Percentiles rank a stretch among this genome's conserved stretches.
Conservation (phyloP, 2,797 vertebrate species). For the Podarcis lilfordi region DNA sequence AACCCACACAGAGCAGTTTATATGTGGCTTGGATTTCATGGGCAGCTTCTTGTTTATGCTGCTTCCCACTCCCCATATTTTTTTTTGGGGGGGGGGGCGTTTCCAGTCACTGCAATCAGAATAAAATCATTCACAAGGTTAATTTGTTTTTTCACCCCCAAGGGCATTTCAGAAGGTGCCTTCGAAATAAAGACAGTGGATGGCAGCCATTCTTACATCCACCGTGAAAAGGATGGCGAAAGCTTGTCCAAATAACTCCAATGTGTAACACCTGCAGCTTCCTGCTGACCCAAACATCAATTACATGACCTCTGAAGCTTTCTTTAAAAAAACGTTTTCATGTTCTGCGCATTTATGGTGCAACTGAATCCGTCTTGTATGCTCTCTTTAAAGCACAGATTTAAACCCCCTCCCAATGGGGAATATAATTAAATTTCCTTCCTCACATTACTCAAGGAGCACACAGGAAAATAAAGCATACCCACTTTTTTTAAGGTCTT, state of each 20-base stretch:
- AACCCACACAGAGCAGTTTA: not conserved
- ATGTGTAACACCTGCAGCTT: not conserved
- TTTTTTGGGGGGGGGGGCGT: not conserved
- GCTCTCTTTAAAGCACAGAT: not conserved
- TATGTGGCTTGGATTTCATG: not conserved
- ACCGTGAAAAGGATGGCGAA: not conserved
- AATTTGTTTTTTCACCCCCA: not conserved
- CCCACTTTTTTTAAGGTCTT: conserved; percentile 16
- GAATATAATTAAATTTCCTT: not conserved
- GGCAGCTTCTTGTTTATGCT: not conserved
- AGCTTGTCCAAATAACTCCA: conserved; percentile 27
- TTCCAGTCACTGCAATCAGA: not conserved
- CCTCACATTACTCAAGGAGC: conserved; percentile 29
- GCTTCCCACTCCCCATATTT: not conserved
- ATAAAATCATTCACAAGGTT: conserved; percentile 1
- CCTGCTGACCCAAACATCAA: not conserved
- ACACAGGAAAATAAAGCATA: conserved; percentile 3
- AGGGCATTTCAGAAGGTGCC: not conserved
- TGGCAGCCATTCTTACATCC: not conserved
- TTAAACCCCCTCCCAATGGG: not conserved
- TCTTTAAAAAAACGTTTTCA: not conserved
- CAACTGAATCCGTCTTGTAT: not conserved
- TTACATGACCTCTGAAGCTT: not conserved
- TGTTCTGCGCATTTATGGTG: not conserved
- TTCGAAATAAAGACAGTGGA: not conserved